Conservation (phyloP, 2,888 invertebrate genomes). For the Sinohyriopsis cumingii region DNA sequence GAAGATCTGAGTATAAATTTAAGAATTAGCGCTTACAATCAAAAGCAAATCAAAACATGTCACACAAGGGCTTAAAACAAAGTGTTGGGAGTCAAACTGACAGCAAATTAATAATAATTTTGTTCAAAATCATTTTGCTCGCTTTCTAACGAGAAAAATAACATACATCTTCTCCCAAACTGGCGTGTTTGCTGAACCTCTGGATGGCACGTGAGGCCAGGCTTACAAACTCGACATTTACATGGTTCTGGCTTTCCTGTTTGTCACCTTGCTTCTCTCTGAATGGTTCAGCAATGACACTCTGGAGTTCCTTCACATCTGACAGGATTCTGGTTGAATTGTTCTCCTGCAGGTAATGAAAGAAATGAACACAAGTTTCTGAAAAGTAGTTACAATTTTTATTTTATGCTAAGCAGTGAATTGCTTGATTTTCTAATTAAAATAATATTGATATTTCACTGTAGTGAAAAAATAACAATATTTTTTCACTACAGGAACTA, state of each 20-base stretch:
- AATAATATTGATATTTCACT: too few species aligned
- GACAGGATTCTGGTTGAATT: constrained; percentile 35
- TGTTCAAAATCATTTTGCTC: too few species aligned
- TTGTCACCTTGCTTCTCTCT: constrained; percentile 27
- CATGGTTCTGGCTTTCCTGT: constrained; percentile 25
- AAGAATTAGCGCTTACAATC: too few species aligned
- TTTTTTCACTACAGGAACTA: too few species aligned
- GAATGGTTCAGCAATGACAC: constrained; percentile 29
- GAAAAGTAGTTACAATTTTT: background rate
- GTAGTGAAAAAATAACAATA: too few species aligned
- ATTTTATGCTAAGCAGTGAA: too few species aligned
- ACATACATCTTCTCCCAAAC: constrained; percentile 26
- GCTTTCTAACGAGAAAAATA: background rate
- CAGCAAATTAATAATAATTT: too few species aligned
- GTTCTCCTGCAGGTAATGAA: constrained; percentile 15
- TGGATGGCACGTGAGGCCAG: constrained; percentile 32
- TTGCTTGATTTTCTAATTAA: too few species aligned
- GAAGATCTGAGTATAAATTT: too few species aligned
- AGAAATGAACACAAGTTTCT: background rate
- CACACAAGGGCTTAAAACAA: too few species aligned
- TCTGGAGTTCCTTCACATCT: constrained; percentile 31
- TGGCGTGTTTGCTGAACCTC: constrained; percentile 29
- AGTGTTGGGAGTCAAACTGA: too few species aligned
- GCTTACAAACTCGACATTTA: constrained; percentile 38
- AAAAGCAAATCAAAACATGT: too few species aligned